Base-by-base conservation (phyloP, 2,797 vertebrate species). In the Alauda arvensis region DNA sequence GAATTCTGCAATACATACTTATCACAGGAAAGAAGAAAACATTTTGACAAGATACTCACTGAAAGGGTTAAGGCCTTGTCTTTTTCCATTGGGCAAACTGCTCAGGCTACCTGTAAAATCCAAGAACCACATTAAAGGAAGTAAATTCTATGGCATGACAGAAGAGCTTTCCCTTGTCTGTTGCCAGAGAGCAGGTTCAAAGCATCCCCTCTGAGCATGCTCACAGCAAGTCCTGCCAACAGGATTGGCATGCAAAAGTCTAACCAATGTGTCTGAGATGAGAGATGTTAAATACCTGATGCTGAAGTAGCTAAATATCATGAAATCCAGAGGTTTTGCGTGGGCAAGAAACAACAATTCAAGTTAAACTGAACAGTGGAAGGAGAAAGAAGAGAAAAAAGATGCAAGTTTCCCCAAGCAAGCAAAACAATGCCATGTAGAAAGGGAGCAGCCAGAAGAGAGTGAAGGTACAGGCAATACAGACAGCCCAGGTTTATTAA, bases 51-150 rank as follows among this genome's bases (percentile, higher is more conserved):
- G 62, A 70, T 87, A 96, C 98, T 99, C 98, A 99, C 98, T 98
- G 98, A 98, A 98, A 91, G 98, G 97, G 95, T 98, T 98, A 95
- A 97, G 97, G 96, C 98, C 98, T 98, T 98, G 98, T 98, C 98
- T 97, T 97, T 98, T 98, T 96, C 98, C 98, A 95, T 95, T 97
- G 96, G 97, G 98, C 88, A 97, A 96, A 95, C 96, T 98, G 95
- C 97, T 98, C 61, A 96, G 96, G 93, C 96, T 97, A 90, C 98
- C 98, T 99, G 97, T 68, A 97, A 96, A 96, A 91, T 83, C 92
- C 23, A 96, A 95, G 91, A 94, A 94, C 53, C 81, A 12, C 10
- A 8, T 93, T 93, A 95, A 89, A 88, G 51, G 83, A 69, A 87
- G 51, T 46, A 81, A 80, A 77, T 56, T 83, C 56, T 4, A 1